These are phyloP conservation scores for Girardia tigrina DNA, from an alignment of 2,888 invertebrate species.

Conservation along the genomic window DNA sequence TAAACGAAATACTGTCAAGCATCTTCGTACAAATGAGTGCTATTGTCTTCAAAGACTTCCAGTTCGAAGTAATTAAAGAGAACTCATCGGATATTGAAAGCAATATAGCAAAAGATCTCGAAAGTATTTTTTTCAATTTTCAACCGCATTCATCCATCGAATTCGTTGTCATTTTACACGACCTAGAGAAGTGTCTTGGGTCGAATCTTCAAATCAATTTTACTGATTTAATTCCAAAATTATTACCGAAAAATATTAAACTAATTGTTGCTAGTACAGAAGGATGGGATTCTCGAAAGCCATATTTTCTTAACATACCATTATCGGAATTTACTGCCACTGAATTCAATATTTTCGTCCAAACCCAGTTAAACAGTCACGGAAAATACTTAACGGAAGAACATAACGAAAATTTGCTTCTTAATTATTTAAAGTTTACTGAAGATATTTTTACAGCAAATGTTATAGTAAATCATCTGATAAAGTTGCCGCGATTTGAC, in stretches of 20 bases:
- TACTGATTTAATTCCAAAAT: background rate
- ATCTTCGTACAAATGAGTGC: background rate
- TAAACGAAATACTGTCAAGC: background rate
- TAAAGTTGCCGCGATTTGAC: background rate
- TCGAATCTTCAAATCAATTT: background rate
- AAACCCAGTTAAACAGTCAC: constrained; percentile 38
- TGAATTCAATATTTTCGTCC: constrained; percentile 25
- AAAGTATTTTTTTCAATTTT: background rate
- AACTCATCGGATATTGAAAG: background rate
- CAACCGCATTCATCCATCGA: background rate
- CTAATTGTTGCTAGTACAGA: constrained; percentile 27
- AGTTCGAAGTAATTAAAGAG: background rate
- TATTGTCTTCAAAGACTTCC: background rate
- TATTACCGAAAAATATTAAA: constrained; percentile 27
- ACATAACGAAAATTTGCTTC: constrained; percentile 40
- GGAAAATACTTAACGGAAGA: constrained; percentile 40
- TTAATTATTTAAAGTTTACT: constrained; percentile 31
- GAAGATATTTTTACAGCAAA: background rate
- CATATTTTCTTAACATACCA: constrained; percentile 28
- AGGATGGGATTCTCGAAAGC: background rate
- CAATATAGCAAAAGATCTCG: background rate
- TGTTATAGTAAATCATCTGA: background rate
- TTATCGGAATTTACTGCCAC: constrained; percentile 11
- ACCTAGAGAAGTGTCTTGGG: background rate
- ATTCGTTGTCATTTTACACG: background rate